phyloP scores from a whole-genome alignment of 2,888 invertebrate genomes.

The Chesias legatella region DNA sequence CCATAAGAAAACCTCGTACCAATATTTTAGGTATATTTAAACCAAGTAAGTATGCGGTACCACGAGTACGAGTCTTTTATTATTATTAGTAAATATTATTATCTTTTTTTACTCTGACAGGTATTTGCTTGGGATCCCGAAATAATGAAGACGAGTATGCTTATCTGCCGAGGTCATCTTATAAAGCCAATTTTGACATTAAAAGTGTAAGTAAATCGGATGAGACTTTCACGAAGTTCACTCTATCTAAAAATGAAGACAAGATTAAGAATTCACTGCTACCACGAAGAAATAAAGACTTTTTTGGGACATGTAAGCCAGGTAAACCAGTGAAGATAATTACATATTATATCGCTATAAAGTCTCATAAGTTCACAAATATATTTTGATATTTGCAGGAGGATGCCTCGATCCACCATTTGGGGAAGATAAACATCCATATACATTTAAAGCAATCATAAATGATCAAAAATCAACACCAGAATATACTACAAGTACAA shows the following conservation, averaged over 20 bases:
- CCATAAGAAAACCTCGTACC: conserved; percentile 40
- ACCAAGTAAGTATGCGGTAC: conserved; percentile 30
- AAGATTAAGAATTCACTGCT: conserved; percentile 18
- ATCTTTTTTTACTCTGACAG: conserved; percentile 29
- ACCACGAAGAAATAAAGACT: conserved; percentile 34
- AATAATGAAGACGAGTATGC: conserved; percentile 46
- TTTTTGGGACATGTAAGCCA: conserved; percentile 67
- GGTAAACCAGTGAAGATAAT: conserved; percentile 36
- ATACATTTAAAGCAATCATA: conserved; percentile 36
- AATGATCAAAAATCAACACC: conserved; percentile 2
- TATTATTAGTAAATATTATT: too few relatives aligned
- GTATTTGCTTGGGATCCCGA: conserved; percentile 46
- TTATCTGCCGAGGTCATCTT: conserved; percentile 38
- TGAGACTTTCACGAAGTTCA: conserved; percentile 30
- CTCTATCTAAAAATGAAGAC: conserved; percentile 35
- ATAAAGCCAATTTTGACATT: conserved; percentile 4
- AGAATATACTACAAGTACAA: conserved; percentile 3
- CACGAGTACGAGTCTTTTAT: neutral
- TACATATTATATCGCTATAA: neutral
- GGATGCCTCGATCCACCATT: conserved; percentile 70
- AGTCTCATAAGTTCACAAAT: neutral
- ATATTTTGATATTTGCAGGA: conserved; percentile 42
- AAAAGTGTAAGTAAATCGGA: conserved; percentile 28
- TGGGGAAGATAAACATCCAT: conserved; percentile 58
- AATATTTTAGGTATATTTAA: conserved; percentile 41